Conservation (phyloP, 2,113 vertebrate genomes). For the Calidris pygmaea region DNA sequence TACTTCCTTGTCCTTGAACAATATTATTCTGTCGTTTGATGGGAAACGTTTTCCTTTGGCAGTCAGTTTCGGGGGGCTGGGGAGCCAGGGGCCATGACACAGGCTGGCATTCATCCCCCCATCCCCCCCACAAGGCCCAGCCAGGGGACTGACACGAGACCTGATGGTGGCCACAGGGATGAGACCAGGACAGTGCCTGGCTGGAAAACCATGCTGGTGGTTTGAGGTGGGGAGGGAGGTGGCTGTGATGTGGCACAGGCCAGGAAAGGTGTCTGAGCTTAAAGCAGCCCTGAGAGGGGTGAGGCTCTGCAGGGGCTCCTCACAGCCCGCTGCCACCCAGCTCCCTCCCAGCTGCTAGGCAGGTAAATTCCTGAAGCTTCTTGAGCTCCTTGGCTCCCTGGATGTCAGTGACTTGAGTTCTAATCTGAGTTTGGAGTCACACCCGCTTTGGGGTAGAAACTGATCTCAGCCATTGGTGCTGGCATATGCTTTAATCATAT, state of each 20-base stretch:
- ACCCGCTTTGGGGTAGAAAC: neutral
- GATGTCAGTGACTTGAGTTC: neutral
- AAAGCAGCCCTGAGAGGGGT: neutral
- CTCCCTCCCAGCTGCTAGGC: neutral
- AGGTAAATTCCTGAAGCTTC: neutral
- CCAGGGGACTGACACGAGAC: neutral
- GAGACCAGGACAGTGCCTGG: neutral
- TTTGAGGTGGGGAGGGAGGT: neutral
- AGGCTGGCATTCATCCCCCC: accelerated
- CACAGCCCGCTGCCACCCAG: accelerated
- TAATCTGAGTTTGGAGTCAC: neutral
- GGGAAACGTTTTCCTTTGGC: neutral
- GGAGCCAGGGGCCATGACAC: neutral
- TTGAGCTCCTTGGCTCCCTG: neutral
- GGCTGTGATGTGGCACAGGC: neutral
- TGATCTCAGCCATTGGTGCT: neutral
- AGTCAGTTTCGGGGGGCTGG: accelerated
- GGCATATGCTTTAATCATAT: neutral
- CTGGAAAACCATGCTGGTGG: neutral
- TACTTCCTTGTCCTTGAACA: neutral
- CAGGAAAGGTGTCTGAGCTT: neutral
- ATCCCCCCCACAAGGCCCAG: neutral
- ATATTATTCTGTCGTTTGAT: neutral
- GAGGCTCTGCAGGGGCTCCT: neutral
- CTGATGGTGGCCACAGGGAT: accelerated